phyloP scores from a whole-genome alignment of 1,140 invertebrate species.

The Zaprionus capensis region DNA sequence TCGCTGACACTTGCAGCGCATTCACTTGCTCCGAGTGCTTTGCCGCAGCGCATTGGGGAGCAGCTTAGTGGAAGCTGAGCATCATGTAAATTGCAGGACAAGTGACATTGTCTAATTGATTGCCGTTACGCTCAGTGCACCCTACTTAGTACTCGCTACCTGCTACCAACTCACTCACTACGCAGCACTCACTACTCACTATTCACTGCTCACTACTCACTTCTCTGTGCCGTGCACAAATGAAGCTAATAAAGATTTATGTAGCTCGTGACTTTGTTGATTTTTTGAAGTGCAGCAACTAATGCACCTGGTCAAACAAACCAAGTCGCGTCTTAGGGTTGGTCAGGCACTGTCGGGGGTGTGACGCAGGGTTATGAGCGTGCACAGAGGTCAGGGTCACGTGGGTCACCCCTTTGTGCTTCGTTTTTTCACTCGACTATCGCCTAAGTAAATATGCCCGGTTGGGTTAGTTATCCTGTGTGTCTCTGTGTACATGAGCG shows the following conservation, averaged over 20 bases:
- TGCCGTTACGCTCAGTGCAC: constrained; percentile 39
- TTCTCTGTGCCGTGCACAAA: constrained; percentile 12
- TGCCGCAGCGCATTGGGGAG: constrained; percentile 19
- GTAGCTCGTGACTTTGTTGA: constrained; percentile 52
- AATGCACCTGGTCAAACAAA: constrained; percentile 70
- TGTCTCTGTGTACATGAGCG: too few relatives aligned
- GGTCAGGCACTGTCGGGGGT: constrained; percentile 33
- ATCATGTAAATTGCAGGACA: constrained; percentile 44
- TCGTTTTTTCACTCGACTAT: constrained; percentile 17
- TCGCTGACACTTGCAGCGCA: not conserved
- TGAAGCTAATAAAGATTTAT: constrained; percentile 76
- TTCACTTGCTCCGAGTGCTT: constrained; percentile 13
- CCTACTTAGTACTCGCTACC: constrained; percentile 7
- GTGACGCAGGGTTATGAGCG: constrained; percentile 1
- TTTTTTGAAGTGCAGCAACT: constrained; percentile 43
- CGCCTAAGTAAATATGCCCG: constrained; percentile 67
- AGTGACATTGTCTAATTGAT: constrained; percentile 75
- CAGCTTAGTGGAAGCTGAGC: constrained; percentile 41
- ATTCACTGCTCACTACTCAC: not conserved
- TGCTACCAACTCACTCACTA: too few relatives aligned
- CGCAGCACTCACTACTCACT: not conserved
- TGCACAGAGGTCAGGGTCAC: constrained; percentile 60
- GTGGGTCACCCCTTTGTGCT: constrained; percentile 55
- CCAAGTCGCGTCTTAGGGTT: constrained; percentile 38
- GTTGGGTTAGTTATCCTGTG: not conserved